phyloP scores from a whole-genome alignment of 2,797 vertebrate genomes.

The Oryzias dopingdopingensis region DNA sequence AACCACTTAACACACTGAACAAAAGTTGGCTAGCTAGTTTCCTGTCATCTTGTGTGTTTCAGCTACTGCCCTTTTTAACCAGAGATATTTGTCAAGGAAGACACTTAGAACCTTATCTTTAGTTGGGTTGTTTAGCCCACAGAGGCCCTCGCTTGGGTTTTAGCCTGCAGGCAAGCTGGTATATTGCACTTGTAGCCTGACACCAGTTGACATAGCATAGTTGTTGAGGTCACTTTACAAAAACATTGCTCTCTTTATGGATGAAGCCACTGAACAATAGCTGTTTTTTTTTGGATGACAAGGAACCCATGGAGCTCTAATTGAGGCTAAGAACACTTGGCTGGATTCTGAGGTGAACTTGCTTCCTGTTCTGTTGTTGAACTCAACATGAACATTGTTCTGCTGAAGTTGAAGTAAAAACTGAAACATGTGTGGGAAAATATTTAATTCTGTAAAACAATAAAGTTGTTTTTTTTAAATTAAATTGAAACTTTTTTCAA shows the following conservation, averaged over 20 bases:
- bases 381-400: slow-evolving; percentile 40
- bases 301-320: slow-evolving; percentile 61
- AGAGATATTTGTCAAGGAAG: slow-evolving; percentile 58
- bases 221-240: slow-evolving; percentile 79
- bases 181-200: slow-evolving; percentile 77
- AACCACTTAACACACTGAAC: slow-evolving; percentile 15
- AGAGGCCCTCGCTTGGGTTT: slow-evolving; percentile 62
- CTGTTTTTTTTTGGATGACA: slow-evolving; percentile 66
- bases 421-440: slow-evolving; percentile 1
- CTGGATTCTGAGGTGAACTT: slow-evolving; percentile 65
- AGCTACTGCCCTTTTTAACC: slow-evolving; percentile 49
- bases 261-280: slow-evolving; percentile 71
- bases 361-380: slow-evolving; percentile 58
- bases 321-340: slow-evolving; percentile 67
- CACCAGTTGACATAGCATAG: slow-evolving; percentile 82
- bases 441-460: too few relatives aligned
- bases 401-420: slow-evolving; percentile 25
- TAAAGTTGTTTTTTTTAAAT: too few relatives aligned
- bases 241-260: slow-evolving; percentile 76
- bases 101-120: slow-evolving; percentile 62
- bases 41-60: slow-evolving; percentile 41
- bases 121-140: slow-evolving; percentile 67
- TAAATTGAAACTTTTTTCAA: too few relatives aligned
- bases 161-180: slow-evolving; percentile 72
- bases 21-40: slow-evolving; percentile 40